Evolutionary conservation across 1,140 invertebrate genomes (phyloP).

Genomic region (Cheumatopsyche charites): DNA sequence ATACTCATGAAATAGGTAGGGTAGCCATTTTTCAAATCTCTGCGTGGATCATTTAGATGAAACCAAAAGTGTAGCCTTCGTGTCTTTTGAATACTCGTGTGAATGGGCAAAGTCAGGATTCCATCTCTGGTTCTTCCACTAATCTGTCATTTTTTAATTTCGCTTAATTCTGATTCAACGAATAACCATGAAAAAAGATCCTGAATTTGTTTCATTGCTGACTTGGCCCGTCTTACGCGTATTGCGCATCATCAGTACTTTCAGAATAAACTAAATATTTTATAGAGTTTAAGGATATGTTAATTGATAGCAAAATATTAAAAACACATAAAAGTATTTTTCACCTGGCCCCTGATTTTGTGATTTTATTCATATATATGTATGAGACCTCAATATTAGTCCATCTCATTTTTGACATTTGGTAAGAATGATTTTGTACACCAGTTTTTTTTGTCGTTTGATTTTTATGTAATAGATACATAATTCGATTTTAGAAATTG

Average conservation of each 20-base stretch:
- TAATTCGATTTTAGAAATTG: too few species aligned
- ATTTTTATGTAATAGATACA: neutral
- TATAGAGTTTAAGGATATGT: constrained; percentile 23
- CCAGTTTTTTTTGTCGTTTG: neutral
- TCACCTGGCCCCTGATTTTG: too few species aligned
- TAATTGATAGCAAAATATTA: constrained; percentile 10
- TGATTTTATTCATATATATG: too few species aligned
- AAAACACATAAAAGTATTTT: neutral
- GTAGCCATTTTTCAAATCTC: constrained; percentile 35
- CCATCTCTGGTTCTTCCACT: too few species aligned
- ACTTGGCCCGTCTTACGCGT: constrained; percentile 1
- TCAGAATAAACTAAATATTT: constrained; percentile 4
- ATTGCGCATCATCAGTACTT: neutral
- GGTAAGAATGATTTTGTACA: neutral
- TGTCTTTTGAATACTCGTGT: neutral
- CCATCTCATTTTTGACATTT: too few species aligned
- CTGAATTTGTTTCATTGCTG: neutral
- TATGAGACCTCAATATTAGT: too few species aligned
- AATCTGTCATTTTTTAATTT: too few species aligned
- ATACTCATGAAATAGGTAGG: constrained; percentile 47
- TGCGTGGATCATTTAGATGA: neutral
- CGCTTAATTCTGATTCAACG: too few species aligned
- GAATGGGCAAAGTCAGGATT: constrained; percentile 5
- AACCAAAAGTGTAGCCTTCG: constrained; percentile 7
- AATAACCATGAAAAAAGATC: neutral